phyloP scores from a whole-genome alignment of 2,113 vertebrate genomes.

The Bothrops jararaca region DNA sequence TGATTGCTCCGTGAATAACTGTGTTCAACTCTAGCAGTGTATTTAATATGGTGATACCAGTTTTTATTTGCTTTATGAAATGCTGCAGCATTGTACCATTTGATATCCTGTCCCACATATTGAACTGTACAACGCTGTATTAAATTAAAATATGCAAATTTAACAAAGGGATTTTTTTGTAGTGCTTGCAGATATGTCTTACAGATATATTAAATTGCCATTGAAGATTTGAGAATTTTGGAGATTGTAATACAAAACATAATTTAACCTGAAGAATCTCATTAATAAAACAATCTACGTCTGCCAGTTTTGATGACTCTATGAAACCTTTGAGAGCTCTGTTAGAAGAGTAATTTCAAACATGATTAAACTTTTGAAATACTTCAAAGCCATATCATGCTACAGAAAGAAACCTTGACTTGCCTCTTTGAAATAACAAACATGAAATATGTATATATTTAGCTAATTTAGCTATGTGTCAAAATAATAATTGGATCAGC shows the following conservation, averaged over 20 bases:
- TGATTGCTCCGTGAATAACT: neutral
- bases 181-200: constrained; percentile 32
- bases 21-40: neutral
- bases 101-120: constrained; percentile 19
- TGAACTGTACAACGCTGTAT: constrained; percentile 10
- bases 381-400: neutral
- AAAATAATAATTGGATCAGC: constrained; percentile 3
- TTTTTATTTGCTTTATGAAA: neutral
- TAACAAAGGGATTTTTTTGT: constrained; percentile 46
- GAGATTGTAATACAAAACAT: constrained; percentile 37
- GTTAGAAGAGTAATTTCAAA: constrained; percentile 47
- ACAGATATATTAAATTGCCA: constrained; percentile 58
- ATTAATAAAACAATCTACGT: constrained; percentile 54
- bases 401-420: neutral
- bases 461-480: neutral
- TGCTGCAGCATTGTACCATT: neutral
- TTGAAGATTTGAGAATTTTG: constrained; percentile 54
- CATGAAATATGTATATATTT: constrained; percentile 5
- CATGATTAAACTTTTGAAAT: constrained; percentile 22
- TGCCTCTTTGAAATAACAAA: constrained; percentile 12
- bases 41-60: neutral
- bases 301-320: constrained; percentile 36
- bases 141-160: constrained; percentile 46
- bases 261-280: constrained; percentile 54
- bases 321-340: constrained; percentile 16